Evolutionary conservation across 2,797 vertebrate species (phyloP).

Genomic region (Argentina silus): DNA sequence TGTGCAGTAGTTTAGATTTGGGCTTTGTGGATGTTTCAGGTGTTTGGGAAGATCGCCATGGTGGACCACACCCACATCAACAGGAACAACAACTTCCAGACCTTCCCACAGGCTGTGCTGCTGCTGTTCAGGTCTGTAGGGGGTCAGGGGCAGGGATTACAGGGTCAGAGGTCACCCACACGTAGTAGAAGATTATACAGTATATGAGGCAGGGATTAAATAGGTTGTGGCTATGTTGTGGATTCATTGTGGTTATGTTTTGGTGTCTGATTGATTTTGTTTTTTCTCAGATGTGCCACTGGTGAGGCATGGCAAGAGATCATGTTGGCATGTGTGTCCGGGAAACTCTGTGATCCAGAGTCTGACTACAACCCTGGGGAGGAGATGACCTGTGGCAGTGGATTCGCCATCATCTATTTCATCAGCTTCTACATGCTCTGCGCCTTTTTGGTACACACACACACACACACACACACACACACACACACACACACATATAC

Average conservation of each 20-base stretch:
- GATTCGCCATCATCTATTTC: constrained; percentile 97
- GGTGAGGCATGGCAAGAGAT: constrained; percentile 99
- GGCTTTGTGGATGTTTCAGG: constrained; percentile 67
- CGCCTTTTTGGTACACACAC: constrained; percentile 89
- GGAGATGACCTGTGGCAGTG: constrained; percentile 94
- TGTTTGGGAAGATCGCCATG: constrained; percentile 98
- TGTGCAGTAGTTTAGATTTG: no score
- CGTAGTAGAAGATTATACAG: not conserved
- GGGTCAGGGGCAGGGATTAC: not conserved
- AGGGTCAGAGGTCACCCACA: not conserved
- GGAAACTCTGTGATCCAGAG: constrained; percentile 94
- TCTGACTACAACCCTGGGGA: constrained; percentile 92
- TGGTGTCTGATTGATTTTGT: constrained; percentile 6
- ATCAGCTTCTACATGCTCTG: constrained; percentile 99
- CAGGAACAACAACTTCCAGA: constrained; percentile 99
- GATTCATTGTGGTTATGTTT: not conserved
- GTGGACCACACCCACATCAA: constrained; percentile 96
- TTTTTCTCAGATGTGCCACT: constrained; percentile 88
- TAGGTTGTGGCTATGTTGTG: not conserved
- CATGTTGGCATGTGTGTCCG: constrained; percentile 94
- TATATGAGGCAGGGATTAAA: not conserved
- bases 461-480: constrained; percentile 37
- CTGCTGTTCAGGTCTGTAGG: constrained; percentile 91
- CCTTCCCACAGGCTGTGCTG: constrained; percentile 94
- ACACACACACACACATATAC: constrained; percentile 47